A percentile compares a stretch with the other conserved stretches of the same genome.
These are phyloP conservation scores for Sturmia bella DNA, from an alignment of 2,888 invertebrate genomes.

Conservation along the genomic window DNA sequence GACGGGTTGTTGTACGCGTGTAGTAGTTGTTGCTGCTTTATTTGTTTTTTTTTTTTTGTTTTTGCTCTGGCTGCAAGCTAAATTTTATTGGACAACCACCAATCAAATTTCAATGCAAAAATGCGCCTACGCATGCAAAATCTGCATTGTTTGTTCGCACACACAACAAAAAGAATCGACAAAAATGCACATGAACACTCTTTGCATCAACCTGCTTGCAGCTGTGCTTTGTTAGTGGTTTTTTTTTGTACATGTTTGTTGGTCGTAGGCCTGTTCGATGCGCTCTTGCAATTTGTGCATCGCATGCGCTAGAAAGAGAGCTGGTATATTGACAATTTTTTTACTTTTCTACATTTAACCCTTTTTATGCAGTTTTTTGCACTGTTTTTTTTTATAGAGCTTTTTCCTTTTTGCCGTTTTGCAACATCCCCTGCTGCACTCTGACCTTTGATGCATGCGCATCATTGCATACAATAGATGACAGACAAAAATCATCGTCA, in stretches of 20 bases:
- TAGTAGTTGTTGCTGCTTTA: slow-evolving; percentile 26
- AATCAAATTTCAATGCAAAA: slow-evolving; percentile 62
- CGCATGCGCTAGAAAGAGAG: slow-evolving; percentile 63
- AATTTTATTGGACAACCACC: slow-evolving; percentile 49
- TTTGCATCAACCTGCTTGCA: slow-evolving; percentile 39
- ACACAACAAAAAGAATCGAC: slow-evolving; percentile 1
- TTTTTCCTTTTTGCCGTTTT: slow-evolving; percentile 11
- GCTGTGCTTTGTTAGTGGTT: neutral
- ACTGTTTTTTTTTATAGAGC: neutral
- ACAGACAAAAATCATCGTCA: slow-evolving; percentile 9
- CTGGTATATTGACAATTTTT: neutral
- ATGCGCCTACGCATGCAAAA: slow-evolving; percentile 69
- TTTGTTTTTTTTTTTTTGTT: slow-evolving; percentile 7
- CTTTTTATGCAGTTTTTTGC: slow-evolving; percentile 53
- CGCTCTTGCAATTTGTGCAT: slow-evolving; percentile 55
- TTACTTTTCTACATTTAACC: slow-evolving; percentile 36
- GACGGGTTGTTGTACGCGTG: neutral
- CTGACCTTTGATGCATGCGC: slow-evolving; percentile 70
- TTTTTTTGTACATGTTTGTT: neutral
- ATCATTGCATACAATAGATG: slow-evolving; percentile 63
- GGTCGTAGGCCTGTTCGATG: slow-evolving; percentile 6
- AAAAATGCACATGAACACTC: slow-evolving; percentile 47
- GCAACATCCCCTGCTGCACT: slow-evolving; percentile 66
- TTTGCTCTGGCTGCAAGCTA: slow-evolving; percentile 29
- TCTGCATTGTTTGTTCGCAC: slow-evolving; percentile 47